phyloP scores from a whole-genome alignment of 2,113 vertebrate genomes.

The Pseudorasbora parva region DNA sequence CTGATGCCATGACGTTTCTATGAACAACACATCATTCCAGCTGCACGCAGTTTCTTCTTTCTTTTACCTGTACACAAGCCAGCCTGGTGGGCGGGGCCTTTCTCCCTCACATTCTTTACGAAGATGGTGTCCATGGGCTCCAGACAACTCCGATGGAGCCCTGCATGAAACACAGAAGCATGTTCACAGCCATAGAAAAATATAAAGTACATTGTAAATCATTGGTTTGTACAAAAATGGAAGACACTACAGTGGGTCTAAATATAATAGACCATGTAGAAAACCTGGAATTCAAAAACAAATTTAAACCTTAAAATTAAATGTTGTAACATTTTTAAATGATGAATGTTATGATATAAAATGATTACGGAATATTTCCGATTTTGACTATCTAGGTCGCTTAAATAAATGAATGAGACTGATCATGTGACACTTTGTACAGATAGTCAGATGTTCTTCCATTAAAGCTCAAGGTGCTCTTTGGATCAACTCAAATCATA shows the following conservation, averaged over 20 bases:
- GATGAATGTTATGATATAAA: background rate
- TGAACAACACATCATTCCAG: background rate
- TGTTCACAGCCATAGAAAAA: background rate
- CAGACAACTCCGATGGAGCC: conserved; percentile 77
- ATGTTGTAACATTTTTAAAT: background rate
- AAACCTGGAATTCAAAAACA: background rate
- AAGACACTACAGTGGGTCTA: background rate
- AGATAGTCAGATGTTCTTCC: too few species aligned
- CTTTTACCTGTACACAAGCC: conserved; percentile 90
- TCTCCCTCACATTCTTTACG: conserved; percentile 94
- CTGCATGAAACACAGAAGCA: conserved; percentile 62
- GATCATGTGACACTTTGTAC: too few species aligned
- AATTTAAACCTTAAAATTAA: background rate
- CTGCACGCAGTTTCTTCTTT: background rate
- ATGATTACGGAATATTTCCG: background rate
- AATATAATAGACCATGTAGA: too few species aligned
- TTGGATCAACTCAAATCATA: too few species aligned
- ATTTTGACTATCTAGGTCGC: too few species aligned
- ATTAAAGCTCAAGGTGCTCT: too few species aligned
- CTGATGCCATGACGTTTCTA: background rate
- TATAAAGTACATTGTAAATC: too few species aligned
- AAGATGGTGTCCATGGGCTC: conserved; percentile 99
- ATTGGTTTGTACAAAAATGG: background rate
- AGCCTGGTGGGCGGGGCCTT: conserved; percentile 89
- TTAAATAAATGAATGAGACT: background rate